A percentile compares a stretch with the other conserved stretches of the same genome.
Evolutionary conservation across 1,140 invertebrate genomes (phyloP).

Genomic region (Heliconius hewitsoni): DNA sequence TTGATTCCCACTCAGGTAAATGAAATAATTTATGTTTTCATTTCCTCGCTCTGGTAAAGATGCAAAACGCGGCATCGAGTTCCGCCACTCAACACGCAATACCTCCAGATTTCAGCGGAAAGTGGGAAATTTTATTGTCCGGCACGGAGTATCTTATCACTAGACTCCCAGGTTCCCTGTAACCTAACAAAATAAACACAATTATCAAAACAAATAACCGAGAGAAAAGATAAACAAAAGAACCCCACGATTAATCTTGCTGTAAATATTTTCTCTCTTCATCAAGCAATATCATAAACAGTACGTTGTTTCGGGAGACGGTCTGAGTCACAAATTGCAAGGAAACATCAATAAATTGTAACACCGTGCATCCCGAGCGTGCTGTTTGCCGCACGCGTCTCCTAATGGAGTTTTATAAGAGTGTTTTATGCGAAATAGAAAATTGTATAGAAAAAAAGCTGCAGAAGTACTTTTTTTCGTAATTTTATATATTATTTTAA

Average conservation of each 20-base stretch:
- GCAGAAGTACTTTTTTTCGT: neutral
- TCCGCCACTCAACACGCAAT: too few relatives aligned
- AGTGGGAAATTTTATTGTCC: too few relatives aligned
- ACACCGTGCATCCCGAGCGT: slow-evolving; percentile 33
- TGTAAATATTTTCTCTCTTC: slow-evolving; percentile 24
- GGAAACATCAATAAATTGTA: slow-evolving; percentile 39
- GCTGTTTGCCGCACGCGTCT: slow-evolving; percentile 32
- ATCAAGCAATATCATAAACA: slow-evolving; percentile 30
- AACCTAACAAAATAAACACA: neutral
- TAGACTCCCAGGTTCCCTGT: too few relatives aligned
- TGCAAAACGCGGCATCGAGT: too few relatives aligned
- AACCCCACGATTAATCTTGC: neutral
- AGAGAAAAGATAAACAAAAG: neutral
- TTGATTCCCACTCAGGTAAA: too few relatives aligned
- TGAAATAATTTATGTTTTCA: too few relatives aligned
- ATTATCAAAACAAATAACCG: neutral
- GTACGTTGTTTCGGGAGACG: slow-evolving; percentile 18
- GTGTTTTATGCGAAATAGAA: neutral
- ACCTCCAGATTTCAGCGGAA: too few relatives aligned
- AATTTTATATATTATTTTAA: neutral
- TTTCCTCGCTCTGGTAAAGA: too few relatives aligned
- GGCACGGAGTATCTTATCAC: too few relatives aligned
- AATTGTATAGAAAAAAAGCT: neutral
- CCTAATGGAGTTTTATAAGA: slow-evolving; percentile 1
- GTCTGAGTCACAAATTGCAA: slow-evolving; percentile 38